Evolutionary conservation across 2,113 vertebrate genomes (phyloP).

Genomic region (Myxocyprinus asiaticus): DNA sequence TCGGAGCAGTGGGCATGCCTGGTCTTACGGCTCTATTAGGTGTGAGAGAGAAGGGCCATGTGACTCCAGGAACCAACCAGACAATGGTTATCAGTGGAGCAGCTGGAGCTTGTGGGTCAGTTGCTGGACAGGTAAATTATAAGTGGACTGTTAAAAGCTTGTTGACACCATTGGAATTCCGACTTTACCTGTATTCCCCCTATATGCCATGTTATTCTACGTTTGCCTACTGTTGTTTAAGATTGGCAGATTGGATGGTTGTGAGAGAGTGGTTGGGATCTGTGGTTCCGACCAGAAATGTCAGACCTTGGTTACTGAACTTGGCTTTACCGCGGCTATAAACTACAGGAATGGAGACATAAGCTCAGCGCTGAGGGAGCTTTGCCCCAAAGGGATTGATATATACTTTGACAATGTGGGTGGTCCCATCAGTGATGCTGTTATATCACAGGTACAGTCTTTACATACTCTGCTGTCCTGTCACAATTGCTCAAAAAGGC

Average conservation of each 20-base stretch:
- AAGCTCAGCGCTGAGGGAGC: slow-evolving; percentile 72
- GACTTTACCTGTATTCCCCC: not conserved
- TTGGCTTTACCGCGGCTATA: slow-evolving; percentile 86
- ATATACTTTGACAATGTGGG: slow-evolving; percentile 97
- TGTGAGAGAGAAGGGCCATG: slow-evolving; percentile 86
- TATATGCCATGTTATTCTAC: not conserved
- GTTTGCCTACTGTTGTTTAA: slow-evolving; percentile 48
- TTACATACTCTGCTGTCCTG: not conserved
- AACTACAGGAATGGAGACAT: slow-evolving; percentile 85
- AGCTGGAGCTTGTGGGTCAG: slow-evolving; percentile 90
- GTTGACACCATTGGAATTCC: no score
- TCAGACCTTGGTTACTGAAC: slow-evolving; percentile 79
- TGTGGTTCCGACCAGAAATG: slow-evolving; percentile 92
- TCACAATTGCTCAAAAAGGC: not conserved
- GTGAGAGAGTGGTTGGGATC: slow-evolving; percentile 87
- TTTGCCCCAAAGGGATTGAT: slow-evolving; percentile 87
- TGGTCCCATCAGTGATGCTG: slow-evolving; percentile 85
- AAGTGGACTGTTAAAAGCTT: no score
- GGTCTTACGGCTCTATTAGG: slow-evolving; percentile 89
- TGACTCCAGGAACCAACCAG: slow-evolving; percentile 82
- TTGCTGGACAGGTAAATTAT: slow-evolving; percentile 88
- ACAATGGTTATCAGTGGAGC: slow-evolving; percentile 96
- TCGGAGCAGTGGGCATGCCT: slow-evolving; percentile 88
- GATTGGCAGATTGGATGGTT: slow-evolving; percentile 89
- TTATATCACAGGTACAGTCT: slow-evolving; percentile 78